Evolutionary conservation across 1,140 invertebrate genomes (phyloP), one percentile per base, ranked within the genome.

Genomic region (Hyles vespertilio): DNA sequence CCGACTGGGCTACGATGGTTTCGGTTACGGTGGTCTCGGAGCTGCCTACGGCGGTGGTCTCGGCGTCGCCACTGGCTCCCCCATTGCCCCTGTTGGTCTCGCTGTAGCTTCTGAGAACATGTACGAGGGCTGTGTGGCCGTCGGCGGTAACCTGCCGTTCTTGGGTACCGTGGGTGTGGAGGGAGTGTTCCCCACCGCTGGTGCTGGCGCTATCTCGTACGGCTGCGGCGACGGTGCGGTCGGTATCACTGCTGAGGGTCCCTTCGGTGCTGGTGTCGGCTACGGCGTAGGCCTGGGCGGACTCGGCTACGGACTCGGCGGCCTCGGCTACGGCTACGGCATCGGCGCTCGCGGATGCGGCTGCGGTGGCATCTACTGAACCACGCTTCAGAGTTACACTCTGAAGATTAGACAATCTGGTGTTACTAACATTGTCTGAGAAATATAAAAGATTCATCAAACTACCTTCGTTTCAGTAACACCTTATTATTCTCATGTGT

Each of bases 141-240:
- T 65, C 7, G 52, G 22, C 32, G 58, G 59, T 8, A 40, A 47
- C 7, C 45, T 59, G 33, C 57, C 57, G 2, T 59, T 59, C 11
- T 9, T 59, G 11, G 65, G 65, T 43, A 45, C 56, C 36, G 48
- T 43, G 3, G 54, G 3, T 47, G 3, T 69, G 51, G 67, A 72
- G 56, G 70, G 67, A 3, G 65, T 62, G 3, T 36, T 77, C 6
- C 71, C 74, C 3, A 70, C 69, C 10, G 47, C 51, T 51, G 74
- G 74, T 9, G 46, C 61, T 48, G 70, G 73, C 3, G 63, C 66
- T 3, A 63, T 73, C 11, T 50, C 59, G 3, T 69, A 71, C 32
- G 63, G 51, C 5, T 67, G 66, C 32, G 73, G 73, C 2, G 61
- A 59, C 43, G 70, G 70, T 3, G 36, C 52, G 12, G 48, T 50